phyloP scores from a whole-genome alignment of 1,140 invertebrate genomes.

The Drosophila eugracilis region DNA sequence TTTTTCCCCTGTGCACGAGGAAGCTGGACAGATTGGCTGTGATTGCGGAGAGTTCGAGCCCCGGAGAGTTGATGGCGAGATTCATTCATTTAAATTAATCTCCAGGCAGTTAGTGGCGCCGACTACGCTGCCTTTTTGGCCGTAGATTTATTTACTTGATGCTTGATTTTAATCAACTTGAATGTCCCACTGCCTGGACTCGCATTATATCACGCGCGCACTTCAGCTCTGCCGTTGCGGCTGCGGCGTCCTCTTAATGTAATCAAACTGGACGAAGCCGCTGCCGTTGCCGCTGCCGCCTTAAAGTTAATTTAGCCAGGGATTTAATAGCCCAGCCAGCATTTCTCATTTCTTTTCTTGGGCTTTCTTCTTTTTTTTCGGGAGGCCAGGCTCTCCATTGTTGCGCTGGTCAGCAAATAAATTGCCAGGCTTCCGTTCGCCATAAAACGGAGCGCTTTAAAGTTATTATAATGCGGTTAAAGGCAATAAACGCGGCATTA shows the following conservation, averaged over 20 bases:
- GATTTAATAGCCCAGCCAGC: constrained; percentile 78
- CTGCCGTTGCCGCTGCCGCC: too few species aligned
- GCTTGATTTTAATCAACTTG: constrained; percentile 84
- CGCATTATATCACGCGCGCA: constrained; percentile 75
- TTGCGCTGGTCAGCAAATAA: constrained; percentile 71
- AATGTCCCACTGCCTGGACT: constrained; percentile 56
- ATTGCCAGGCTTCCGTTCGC: constrained; percentile 70
- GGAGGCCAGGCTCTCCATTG: constrained; percentile 43
- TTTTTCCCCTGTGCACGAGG: not conserved
- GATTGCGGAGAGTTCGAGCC: constrained; percentile 14
- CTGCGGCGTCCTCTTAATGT: constrained; percentile 56
- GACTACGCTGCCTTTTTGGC: constrained; percentile 37
- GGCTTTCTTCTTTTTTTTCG: constrained; percentile 12
- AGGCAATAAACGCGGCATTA: constrained; percentile 79
- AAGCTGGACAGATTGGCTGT: constrained; percentile 9
- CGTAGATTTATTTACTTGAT: constrained; percentile 81
- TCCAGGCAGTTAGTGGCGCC: constrained; percentile 57
- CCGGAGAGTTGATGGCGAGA: constrained; percentile 44
- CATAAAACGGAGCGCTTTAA: constrained; percentile 74
- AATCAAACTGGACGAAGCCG: constrained; percentile 64
- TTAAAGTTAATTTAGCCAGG: constrained; percentile 84
- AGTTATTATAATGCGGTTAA: constrained; percentile 82
- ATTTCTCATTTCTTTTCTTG: constrained; percentile 75
- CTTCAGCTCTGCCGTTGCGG: constrained; percentile 13
- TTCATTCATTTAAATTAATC: constrained; percentile 81